Percentiles rank a stretch among this genome's conserved stretches.
phyloP scores from a whole-genome alignment of 2,797 vertebrate species.

The Lepilemur ruficaudatus region DNA sequence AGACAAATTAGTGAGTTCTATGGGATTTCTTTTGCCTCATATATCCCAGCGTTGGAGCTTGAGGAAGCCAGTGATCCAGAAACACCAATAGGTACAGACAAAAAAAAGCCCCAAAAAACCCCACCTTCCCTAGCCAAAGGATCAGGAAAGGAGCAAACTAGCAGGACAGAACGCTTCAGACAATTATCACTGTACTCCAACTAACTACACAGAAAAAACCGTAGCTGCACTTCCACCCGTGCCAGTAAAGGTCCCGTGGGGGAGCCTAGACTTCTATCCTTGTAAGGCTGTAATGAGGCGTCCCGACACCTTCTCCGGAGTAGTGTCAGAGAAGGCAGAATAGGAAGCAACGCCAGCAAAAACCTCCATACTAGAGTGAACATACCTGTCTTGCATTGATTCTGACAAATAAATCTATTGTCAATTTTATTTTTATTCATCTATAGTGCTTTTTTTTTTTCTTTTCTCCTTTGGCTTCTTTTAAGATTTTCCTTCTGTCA shows the following conservation, averaged over 20 bases:
- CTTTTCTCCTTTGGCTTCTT: neutral
- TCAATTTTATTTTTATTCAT: neutral
- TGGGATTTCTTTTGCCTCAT: neutral
- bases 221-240: neutral
- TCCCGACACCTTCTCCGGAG: neutral
- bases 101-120: neutral
- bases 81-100: neutral
- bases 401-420: neutral
- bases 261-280: neutral
- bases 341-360: neutral
- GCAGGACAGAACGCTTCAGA: neutral
- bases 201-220: neutral
- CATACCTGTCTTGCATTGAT: neutral
- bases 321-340: neutral
- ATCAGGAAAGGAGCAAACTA: neutral
- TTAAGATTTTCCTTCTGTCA: neutral
- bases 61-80: neutral
- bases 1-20: neutral
- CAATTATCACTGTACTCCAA: neutral
- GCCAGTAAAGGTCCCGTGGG: neutral
- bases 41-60: neutral
- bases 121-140: neutral
- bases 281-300: neutral
- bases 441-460: neutral
- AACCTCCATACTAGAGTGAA: neutral